Evolutionary conservation across 2,888 invertebrate species (phyloP), one percentile per base, ranked within the genome.

Genomic region (Glyphotaelius pellucidus): DNA sequence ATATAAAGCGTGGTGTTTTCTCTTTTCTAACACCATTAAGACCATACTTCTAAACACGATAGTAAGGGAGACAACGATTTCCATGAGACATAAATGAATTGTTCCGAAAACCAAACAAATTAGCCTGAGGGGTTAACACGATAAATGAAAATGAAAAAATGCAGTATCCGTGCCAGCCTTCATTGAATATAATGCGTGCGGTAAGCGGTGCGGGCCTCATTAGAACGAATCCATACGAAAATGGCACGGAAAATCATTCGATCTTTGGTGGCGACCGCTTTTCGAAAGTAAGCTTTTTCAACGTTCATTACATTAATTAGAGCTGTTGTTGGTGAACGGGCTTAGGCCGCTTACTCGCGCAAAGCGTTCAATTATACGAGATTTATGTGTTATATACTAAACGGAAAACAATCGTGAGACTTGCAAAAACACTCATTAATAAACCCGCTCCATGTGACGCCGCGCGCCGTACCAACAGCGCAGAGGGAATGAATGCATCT

Each of bases 321-420:
- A 67, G 67, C 67, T 67, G 67, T 67, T 67, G 67, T 67, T 67
- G 67, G 67, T 67, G 89, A 89, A 89, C 91, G 81, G 88, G 84
- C 79, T 91, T 85, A 67, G 91, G 83, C 35, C 89, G 88, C 52
- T 90, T 67, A 67, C 86, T 91, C 91, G 87, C 87, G 83, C 89
- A 91, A 89, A 89, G 84, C 91, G 91, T 83, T 89, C 91, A 91
- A 91, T 91, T 91, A 91, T 83, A 91, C 67, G 80, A 91, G 91
- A 91, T 91, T 91, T 91, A 91, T 91, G 89, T 84, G 91, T 79
- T 87, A 87, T 42, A 87, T 42, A 86, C 42, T 90, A 90, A 90
- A 90, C 85, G 67, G 85, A 90, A 85, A 90, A 81, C 84, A 85
- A 90, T 84, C 90, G 90, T 85, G 90, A 85, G 90, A 90, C 85